Conservation (phyloP, 2,888 invertebrate genomes). For the Ctenicera cuprea region DNA sequence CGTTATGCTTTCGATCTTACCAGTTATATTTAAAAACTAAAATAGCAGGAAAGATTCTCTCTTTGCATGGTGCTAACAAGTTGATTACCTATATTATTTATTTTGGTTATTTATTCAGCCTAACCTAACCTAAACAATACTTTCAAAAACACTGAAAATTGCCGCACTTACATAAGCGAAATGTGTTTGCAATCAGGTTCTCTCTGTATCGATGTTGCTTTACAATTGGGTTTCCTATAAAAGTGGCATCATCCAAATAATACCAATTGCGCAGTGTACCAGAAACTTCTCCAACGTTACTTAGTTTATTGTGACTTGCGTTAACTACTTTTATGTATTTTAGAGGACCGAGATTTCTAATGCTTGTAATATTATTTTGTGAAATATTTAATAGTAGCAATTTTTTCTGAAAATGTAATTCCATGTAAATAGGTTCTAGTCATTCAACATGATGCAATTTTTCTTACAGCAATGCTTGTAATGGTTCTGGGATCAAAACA, state of each 20-base stretch:
- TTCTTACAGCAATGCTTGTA: constrained; percentile 75
- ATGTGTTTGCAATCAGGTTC: constrained; percentile 78
- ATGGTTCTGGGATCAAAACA: constrained; percentile 82
- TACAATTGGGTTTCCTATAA: constrained; percentile 80
- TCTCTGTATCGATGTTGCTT: constrained; percentile 80
- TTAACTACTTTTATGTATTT: constrained; percentile 75
- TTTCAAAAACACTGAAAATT: background rate
- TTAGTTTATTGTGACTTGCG: constrained; percentile 77
- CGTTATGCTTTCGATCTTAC: no score
- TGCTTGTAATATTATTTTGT: constrained; percentile 77
- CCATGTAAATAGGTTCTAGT: background rate
- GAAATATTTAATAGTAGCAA: constrained; percentile 79
- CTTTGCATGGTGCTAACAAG: no score
- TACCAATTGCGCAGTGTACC: constrained; percentile 75
- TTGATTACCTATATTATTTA: no score
- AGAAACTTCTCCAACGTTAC: constrained; percentile 75
- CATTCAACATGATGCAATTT: background rate
- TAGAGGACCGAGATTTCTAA: constrained; percentile 75
- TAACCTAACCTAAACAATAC: background rate
- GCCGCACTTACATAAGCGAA: constrained; percentile 50
- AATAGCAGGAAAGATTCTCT: no score
- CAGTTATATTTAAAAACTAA: no score
- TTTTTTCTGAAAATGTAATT: constrained; percentile 72
- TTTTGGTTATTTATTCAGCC: no score
- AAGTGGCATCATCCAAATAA: constrained; percentile 75